Evolutionary conservation across 2,888 invertebrate genomes (phyloP), one percentile per base, ranked within the genome.

Genomic region (Galeruca laticollis): DNA sequence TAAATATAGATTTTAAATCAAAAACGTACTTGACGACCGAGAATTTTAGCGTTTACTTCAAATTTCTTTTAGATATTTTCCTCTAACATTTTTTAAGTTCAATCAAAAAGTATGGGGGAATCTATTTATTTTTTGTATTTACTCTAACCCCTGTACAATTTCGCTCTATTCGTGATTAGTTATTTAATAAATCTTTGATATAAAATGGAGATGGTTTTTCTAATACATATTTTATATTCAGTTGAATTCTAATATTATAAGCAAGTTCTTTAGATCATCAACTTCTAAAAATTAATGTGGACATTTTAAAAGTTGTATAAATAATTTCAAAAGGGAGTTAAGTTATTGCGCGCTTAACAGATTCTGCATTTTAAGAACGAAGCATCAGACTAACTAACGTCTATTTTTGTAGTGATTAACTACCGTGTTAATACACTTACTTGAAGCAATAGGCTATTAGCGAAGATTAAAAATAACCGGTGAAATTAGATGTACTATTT

Each of bases 361-460:
- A 61, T 51, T 61, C 31, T 47, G 49, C 61, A 49, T 59, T 59
- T 59, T 9, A 59, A 40, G 18, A 40, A 37, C 18, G 18, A 57
- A 43, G 9, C 49, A 49, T 49, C 26, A 49, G n/a, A 49, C n/a
- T 13, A 20, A 31, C 51, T 37, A 37, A 51, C 47, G 26, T 49
- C 35, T 62, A 62, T 62, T 62, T 62, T 62, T 2, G 62, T 18
- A 62, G 9, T 26, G 35, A 62, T 51, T 62, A 62, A 62, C 11
- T 47, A 31, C 51, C 47, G 40, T 52, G 49, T 61, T 43, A 49
- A 18, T n/a, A 33, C 33, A 61, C 61, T 61, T 21, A 61, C n/a
- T 18, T 61, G 61, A 61, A 33, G 49, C 61, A 49, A 61, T 49
- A 51, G 31, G 43, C 40, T 47, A 60, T 31, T 43, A 49, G 31